phyloP scores from a whole-genome alignment of 2,113 vertebrate genomes.

The Anoplopoma fimbria region DNA sequence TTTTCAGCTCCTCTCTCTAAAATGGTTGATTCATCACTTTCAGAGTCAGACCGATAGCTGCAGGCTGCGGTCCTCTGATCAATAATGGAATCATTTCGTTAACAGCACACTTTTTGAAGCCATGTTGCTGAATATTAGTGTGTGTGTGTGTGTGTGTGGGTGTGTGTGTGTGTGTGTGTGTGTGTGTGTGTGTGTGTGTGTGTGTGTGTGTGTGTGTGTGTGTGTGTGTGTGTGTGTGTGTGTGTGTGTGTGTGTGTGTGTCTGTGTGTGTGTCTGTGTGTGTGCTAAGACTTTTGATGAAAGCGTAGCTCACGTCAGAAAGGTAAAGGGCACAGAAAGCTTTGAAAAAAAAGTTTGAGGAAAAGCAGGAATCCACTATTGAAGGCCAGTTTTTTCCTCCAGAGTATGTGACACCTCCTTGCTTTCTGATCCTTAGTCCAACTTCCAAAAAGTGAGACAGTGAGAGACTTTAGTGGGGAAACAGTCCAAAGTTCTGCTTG shows the following conservation, averaged over 20 bases:
- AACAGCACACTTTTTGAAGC: constrained; percentile 23
- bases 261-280: no score
- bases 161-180: background rate
- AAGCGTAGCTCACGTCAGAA: constrained; percentile 18
- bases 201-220: no score
- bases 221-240: constrained; percentile 2
- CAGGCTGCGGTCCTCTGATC: constrained; percentile 31
- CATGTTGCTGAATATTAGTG: background rate
- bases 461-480: background rate
- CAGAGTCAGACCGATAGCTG: constrained; percentile 11
- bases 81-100: constrained; percentile 45
- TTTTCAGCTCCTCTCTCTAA: background rate
- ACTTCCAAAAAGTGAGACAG: background rate
- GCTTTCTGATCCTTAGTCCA: constrained; percentile 4
- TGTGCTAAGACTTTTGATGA: background rate
- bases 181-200: no score
- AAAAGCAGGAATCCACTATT: constrained; percentile 26
- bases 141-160: constrained; percentile 1
- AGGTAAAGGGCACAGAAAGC: background rate
- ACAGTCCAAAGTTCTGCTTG: background rate
- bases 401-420: background rate
- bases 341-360: background rate
- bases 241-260: background rate
- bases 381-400: background rate
- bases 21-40: constrained; percentile 26